Percentiles rank a stretch among this genome's conserved stretches.
These are phyloP conservation scores for Drosophila navojoa DNA, from an alignment of 1,140 invertebrate genomes.

Conservation along the genomic window DNA sequence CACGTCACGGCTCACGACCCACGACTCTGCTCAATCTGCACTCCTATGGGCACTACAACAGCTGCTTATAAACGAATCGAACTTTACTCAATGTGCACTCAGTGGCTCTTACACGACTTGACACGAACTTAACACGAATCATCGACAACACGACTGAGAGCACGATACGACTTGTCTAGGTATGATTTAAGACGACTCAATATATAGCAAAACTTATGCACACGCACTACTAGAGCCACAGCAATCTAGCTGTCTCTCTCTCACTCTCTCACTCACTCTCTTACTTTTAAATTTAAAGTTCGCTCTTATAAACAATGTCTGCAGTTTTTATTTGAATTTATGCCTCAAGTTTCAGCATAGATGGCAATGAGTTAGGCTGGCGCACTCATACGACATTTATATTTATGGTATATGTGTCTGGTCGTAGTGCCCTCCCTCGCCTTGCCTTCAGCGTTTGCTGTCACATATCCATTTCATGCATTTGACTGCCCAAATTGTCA, in stretches of 20 bases:
- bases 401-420: constrained; percentile 26
- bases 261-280: no score
- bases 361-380: constrained; percentile 17
- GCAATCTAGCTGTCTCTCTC: neutral
- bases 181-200: no score
- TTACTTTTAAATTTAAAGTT: no score
- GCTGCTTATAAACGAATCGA: no score
- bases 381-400: constrained; percentile 19
- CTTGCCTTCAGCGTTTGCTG: constrained; percentile 40
- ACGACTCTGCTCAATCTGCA: no score
- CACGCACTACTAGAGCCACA: neutral
- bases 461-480: constrained; percentile 59
- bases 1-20: no score
- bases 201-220: no score
- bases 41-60: no score
- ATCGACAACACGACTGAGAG: no score
- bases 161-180: no score
- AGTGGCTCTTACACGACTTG: no score
- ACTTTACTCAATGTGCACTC: neutral
- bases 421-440: neutral
- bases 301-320: constrained; percentile 10
- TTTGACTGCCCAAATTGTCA: constrained; percentile 75
- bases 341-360: constrained; percentile 10
- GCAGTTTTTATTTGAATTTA: constrained; percentile 25
- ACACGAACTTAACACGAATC: no score